Evolutionary conservation across 2,113 vertebrate species (phyloP), one percentile per base, ranked within the genome.

Genomic region (Festucalex cinctus): DNA sequence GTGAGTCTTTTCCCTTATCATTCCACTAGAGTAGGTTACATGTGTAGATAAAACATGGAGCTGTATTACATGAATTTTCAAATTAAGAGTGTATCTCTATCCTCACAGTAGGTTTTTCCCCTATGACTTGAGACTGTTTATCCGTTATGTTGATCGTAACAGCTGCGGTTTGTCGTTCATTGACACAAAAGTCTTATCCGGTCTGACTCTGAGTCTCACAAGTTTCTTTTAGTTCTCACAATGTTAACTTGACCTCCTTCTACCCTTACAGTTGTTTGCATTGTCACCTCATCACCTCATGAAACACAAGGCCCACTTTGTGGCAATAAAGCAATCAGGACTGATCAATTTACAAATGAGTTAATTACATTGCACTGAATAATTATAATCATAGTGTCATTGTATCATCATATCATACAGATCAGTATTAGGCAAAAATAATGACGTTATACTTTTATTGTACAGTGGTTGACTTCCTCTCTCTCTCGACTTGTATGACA

Each of bases 1-100:
- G 97, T 99, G 91, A 96, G 97, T 96, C 86, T 62, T 68, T 63
- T 51, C 9, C 58, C 32, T 74, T 61, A 5, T 51, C 54, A 24
- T 7, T 14, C 19, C 13, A 39, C 48, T 62, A 26, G 2, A 9
- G 6, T 32, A 28, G 26, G 32, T 32, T 57, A 17, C 26, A 57
- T 61, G 24, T 66, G 7, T 58, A 8, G 20, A 35, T 41, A 35
- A 20, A 48, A 62, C 13, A 41, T 1, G 19, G 19, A 62, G 19
- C 1, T 63, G 19, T 9, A 2, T 8, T 12, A 12, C 19, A 16
- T 41, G 5, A 36, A 7, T 60, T 65, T 46, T 20, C 32, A 53
- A 39, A 12, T 28, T 44, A 14, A 28, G 32, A n/a, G 5, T 59
- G 46, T 19, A 20, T 46, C 22, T 63, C 39, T 63, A 2, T 26